Evolutionary conservation across 2,888 invertebrate genomes (phyloP), one percentile per base, ranked within the genome.

Genomic region (Ectobius pallidus): DNA sequence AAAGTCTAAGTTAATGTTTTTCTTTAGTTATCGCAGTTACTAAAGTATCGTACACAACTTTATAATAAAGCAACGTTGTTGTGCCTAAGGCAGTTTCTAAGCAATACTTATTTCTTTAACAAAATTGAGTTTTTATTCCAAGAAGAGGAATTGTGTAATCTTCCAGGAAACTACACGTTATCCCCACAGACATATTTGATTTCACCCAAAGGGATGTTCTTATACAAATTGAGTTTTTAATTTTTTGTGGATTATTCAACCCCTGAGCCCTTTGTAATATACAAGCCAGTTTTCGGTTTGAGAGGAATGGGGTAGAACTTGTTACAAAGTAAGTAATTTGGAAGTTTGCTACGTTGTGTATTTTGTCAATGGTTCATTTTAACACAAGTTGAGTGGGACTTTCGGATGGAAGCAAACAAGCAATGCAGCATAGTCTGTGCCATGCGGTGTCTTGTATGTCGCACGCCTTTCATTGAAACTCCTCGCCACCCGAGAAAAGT

Each of bases 341-440:
- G 69, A 42, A 58, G 69, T 16, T 20, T 34, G 27, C 18, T 34
- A n/a, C n/a, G 42, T 7, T 69, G 69, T 69, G 69, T 69, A 69
- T 42, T 69, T 69, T 69, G 69, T 69, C 69, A 69, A 69, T 52
- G 32, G 69, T 69, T 69, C 69, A 69, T 69, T 69, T 69, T 69
- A n/a, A 46, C 52, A 32, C 32, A 49, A 46, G 25, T 68, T 68
- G 27, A 34, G 32, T 30, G 32, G 52, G 4, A 18, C 18, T 11
- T 39, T 7, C 9, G 61, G 30, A 14, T 18, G 20, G 52, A 25
- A 25, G 52, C 52, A 52, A 52, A 52, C 52, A 18, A 32, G 58
- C 25, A 30, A 58, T 1, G 58, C 25, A n/a, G 39, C 44, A 39
- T n/a, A n/a, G n/a, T n/a, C n/a, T n/a, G n/a, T n/a, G n/a, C n/a